Evolutionary conservation across 35 echinoderm and acorn worm species (phyloP).

Genomic region (Apostichopus californicus): DNA sequence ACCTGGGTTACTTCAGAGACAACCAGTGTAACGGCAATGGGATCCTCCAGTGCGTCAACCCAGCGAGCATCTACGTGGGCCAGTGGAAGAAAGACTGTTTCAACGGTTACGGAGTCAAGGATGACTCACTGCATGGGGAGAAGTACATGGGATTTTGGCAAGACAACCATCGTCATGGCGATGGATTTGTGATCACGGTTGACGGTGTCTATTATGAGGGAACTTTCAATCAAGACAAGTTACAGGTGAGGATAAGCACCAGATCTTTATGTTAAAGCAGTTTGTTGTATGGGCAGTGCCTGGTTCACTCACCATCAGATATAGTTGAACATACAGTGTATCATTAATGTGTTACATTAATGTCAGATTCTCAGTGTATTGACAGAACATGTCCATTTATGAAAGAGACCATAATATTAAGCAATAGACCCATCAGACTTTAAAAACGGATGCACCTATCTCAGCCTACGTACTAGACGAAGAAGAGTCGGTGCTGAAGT

Average conservation of each 20-base stretch:
- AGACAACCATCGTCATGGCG: slow-evolving; percentile 85
- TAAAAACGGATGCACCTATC: no score
- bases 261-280: no score
- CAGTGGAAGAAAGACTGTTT: slow-evolving; percentile 88
- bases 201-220: slow-evolving; percentile 94
- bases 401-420: no score
- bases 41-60: slow-evolving; percentile 67
- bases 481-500: no score
- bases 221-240: slow-evolving; percentile 81
- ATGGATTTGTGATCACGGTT: slow-evolving; percentile 88
- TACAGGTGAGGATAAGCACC: slow-evolving; percentile 62
- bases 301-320: no score
- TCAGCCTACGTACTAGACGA: no score
- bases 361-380: no score
- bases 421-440: no score
- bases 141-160: slow-evolving; percentile 99
- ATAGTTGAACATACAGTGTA: no score
- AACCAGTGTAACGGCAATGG: slow-evolving; percentile 81
- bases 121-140: slow-evolving; percentile 82
- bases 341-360: no score
- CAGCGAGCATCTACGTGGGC: slow-evolving; percentile 84
- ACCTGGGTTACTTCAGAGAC: slow-evolving; percentile 62
- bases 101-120: slow-evolving; percentile 89
- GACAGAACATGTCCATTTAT: no score
- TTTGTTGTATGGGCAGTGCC: no score